A percentile compares a stretch with the other conserved stretches of the same genome.
phyloP scores from a whole-genome alignment of 92 coral and sea anemone species.

The Anthopleura xanthogrammica region DNA sequence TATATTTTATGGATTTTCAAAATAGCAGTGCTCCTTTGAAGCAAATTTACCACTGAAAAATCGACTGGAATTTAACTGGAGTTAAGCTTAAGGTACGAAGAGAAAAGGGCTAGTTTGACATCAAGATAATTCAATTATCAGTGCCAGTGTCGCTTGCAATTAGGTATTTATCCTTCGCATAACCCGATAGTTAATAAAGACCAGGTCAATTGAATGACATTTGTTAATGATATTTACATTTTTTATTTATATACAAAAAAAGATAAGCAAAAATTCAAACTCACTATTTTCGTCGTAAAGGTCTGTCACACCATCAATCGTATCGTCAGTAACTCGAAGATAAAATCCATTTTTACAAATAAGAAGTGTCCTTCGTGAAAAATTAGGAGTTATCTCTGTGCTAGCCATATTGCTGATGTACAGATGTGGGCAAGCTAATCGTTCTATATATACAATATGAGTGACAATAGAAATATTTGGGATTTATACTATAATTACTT shows the following conservation, averaged over 20 bases:
- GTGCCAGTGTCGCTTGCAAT: too few species aligned
- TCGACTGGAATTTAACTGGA: too few species aligned
- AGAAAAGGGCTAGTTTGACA: too few species aligned
- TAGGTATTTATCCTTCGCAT: too few species aligned
- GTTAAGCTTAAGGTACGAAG: too few species aligned
- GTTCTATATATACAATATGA: background rate
- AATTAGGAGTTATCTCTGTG: background rate
- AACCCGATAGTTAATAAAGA: too few species aligned
- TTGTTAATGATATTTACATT: too few species aligned
- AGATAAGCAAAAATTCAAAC: background rate
- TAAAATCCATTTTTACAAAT: slow-evolving; percentile 33
- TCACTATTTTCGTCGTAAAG: slow-evolving; percentile 28
- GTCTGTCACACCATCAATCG: slow-evolving; percentile 28
- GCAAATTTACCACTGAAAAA: too few species aligned
- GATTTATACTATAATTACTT: background rate
- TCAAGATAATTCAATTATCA: too few species aligned
- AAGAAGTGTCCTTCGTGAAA: slow-evolving; percentile 16
- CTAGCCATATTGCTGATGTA: slow-evolving; percentile 12
- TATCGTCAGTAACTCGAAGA: slow-evolving; percentile 29
- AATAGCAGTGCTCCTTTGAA: too few species aligned
- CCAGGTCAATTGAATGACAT: background rate
- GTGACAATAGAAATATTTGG: slow-evolving; percentile 2
- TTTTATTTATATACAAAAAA: background rate
- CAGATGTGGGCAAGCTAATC: background rate
- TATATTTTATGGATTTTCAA: too few species aligned